Conservation (phyloP, 2,888 invertebrate genomes). For the Anoplius nigerrimus region DNA sequence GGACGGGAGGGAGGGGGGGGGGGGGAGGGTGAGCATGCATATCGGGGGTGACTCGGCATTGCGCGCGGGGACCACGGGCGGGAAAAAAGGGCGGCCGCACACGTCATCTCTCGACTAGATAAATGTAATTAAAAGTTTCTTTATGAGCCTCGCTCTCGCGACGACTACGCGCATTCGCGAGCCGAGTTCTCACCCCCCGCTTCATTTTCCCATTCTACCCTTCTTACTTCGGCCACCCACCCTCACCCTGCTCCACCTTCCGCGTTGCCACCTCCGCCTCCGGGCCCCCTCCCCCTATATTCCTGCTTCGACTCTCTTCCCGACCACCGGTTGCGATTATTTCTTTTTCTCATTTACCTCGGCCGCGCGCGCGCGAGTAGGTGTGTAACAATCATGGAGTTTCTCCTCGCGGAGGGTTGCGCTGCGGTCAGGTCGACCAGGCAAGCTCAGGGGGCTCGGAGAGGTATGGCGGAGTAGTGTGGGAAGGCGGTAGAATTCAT, state of each 20-base stretch:
- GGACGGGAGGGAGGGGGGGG: background rate
- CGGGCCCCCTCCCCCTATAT: too few species aligned
- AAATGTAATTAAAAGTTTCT: slow-evolving; percentile 45
- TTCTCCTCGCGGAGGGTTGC: background rate
- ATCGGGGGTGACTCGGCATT: background rate
- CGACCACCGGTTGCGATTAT: background rate
- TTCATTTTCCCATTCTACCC: too few species aligned
- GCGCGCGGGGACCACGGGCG: too few species aligned
- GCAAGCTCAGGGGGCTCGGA: background rate
- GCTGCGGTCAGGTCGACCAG: too few species aligned
- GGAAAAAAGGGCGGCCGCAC: slow-evolving; percentile 13
- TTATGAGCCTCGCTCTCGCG: slow-evolving; percentile 13
- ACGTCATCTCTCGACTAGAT: slow-evolving; percentile 34
- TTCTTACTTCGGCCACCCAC: too few species aligned
- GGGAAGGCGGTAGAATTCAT: slow-evolving; percentile 4
- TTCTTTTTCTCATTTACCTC: background rate
- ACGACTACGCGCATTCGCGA: too few species aligned
- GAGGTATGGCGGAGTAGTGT: slow-evolving; percentile 5
- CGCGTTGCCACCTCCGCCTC: too few species aligned
- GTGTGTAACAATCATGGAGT: slow-evolving; percentile 11
- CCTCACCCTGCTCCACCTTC: too few species aligned
- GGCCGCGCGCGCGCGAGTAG: background rate
- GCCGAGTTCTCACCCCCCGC: too few species aligned
- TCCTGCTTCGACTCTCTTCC: too few species aligned
- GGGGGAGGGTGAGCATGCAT: slow-evolving; percentile 1